These are phyloP conservation scores for Tetraodon nigroviridis DNA, from an alignment of 2,113 vertebrate species.

Conservation along the genomic window DNA sequence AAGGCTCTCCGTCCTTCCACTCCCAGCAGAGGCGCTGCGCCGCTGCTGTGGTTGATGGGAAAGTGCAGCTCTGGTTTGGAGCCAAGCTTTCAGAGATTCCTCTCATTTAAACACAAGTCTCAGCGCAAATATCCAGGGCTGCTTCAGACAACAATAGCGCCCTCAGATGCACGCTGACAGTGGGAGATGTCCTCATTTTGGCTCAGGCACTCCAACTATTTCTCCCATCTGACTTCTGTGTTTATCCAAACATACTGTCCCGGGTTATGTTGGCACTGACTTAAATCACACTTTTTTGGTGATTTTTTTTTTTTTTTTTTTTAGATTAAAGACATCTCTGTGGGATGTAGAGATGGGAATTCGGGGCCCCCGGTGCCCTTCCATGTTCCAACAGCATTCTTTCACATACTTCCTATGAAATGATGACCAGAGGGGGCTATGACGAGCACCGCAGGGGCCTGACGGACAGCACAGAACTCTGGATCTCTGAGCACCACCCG, in stretches of 20 bases:
- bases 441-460: conserved; percentile 37
- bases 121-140: conserved; percentile 49
- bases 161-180: conserved; percentile 25
- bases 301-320: conserved; percentile 23
- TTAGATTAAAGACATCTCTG: conserved; percentile 22
- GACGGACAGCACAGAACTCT: conserved; percentile 48
- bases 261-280: conserved; percentile 6
- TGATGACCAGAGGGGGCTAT: conserved; percentile 50
- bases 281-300: conserved; percentile 3
- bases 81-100: conserved; percentile 46
- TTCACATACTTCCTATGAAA: conserved; percentile 67
- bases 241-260: conserved; percentile 41
- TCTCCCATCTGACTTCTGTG: conserved; percentile 26
- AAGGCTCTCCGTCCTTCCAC: no score
- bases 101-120: conserved; percentile 42
- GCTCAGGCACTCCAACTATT: conserved; percentile 10
- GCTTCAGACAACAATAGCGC: conserved; percentile 43
- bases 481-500: conserved; percentile 55
- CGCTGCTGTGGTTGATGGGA: conserved; percentile 29
- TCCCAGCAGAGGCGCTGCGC: conserved; percentile 14
- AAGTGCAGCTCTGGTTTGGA: conserved; percentile 30
- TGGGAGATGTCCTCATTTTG: conserved; percentile 41
- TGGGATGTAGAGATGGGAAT: conserved; percentile 49
- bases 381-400: conserved; percentile 59
- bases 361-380: conserved; percentile 45